Evolutionary conservation across 2,888 invertebrate species (phyloP), one percentile per base, ranked within the genome.

Genomic region (Napeogenes inachia): DNA sequence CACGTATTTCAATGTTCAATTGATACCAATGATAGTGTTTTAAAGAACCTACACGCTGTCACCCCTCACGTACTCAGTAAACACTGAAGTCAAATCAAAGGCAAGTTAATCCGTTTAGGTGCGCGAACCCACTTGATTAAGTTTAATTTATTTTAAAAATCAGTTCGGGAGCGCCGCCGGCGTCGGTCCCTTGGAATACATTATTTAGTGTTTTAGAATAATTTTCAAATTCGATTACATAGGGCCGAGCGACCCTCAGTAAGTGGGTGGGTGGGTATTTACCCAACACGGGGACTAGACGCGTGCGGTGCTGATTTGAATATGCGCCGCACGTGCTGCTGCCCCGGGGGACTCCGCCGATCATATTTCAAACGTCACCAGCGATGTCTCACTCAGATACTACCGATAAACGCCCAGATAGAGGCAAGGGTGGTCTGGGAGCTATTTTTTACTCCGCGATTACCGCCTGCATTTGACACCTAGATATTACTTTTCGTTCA

Each of bases 221-320:
- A 90, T 90, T 90, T 90, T 90, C 89, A 90, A 90, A 90, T 90
- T 90, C 90, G 90, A 90, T 90, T 90, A 90, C 90, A 90, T 90
- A 90, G 89, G 89, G 82, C 86, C 87, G 89, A 82, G 85, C 87
- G 88, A 88, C 88, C 87, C 87, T 88, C 81, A 80, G 89, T 87
- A 87, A 90, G 90, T 74, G 75, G 75, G 74, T 72, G 74, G 75
- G 75, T 70, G 70, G 71, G 70, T 91, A 91, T 91, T 91, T 91
- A 90, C 89, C 91, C 91, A 91, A 91, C 91, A 90, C 84, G 90
- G 90, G 88, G 86, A 84, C 81, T 74, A 81, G 85, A 83, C 88
- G 87, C 89, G 88, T 89, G 89, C 89, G 83, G 81, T 82, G 80
- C 87, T 84, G 85, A 90, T 90, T 90, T 91, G 90, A 91, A 91